Evolutionary conservation across 2,888 invertebrate species (phyloP).

Genomic region (Drosophila paranaensis): DNA sequence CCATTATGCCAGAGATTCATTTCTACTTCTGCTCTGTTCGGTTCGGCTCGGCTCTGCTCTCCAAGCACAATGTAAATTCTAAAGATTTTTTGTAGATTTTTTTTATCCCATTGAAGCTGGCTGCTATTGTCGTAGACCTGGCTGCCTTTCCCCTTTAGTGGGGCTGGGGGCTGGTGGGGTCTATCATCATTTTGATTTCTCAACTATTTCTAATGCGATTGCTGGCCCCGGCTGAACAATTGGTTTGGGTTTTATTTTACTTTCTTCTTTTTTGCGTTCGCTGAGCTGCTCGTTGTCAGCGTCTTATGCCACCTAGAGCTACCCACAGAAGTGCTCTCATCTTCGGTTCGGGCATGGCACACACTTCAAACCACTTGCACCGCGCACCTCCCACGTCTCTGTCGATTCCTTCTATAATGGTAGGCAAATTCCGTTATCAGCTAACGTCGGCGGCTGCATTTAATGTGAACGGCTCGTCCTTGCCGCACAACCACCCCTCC

Average conservation of each 20-base stretch:
- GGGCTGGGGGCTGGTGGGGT: constrained; percentile 11
- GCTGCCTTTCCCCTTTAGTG: constrained; percentile 1
- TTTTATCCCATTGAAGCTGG: constrained; percentile 41
- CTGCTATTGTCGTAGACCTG: constrained; percentile 52
- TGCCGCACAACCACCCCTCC: constrained; percentile 21
- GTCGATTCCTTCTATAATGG: constrained; percentile 68
- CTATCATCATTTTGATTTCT: constrained; percentile 77
- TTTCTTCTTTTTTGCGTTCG: constrained; percentile 9
- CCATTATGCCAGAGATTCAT: constrained; percentile 11
- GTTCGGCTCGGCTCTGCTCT: constrained; percentile 2
- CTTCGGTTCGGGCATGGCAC: constrained; percentile 53
- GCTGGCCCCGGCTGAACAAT: constrained; percentile 63
- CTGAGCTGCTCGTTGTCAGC: constrained; percentile 52
- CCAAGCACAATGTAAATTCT: constrained; percentile 44
- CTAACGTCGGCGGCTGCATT: constrained; percentile 67
- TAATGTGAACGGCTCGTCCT: constrained; percentile 60
- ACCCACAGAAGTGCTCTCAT: constrained; percentile 62
- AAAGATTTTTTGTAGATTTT: constrained; percentile 20
- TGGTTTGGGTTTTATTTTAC: constrained; percentile 44
- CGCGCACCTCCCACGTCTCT: constrained; percentile 23
- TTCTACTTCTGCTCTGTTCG: constrained; percentile 9
- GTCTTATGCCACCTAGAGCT: constrained; percentile 61
- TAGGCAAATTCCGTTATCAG: constrained; percentile 81
- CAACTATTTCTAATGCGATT: constrained; percentile 81
- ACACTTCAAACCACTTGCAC: constrained; percentile 48